Percentiles rank a stretch among this genome's conserved stretches.
Evolutionary conservation across 2,797 vertebrate genomes (phyloP).

Genomic region (Synanceia verrucosa): DNA sequence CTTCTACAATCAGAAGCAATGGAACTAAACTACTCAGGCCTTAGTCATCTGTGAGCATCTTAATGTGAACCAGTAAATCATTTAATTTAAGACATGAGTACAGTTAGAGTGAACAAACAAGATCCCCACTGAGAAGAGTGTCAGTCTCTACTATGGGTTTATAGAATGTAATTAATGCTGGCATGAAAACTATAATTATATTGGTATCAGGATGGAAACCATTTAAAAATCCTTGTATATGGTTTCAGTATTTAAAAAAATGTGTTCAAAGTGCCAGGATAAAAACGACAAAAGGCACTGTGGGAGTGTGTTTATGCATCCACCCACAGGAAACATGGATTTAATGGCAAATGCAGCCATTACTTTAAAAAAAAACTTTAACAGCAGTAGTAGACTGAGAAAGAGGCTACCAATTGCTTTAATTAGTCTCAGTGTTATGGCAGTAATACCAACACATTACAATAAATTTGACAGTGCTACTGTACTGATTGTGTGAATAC

Average conservation of each 20-base stretch:
- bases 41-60: constrained; percentile 39
- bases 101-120: constrained; percentile 37
- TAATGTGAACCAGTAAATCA: constrained; percentile 46
- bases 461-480: constrained; percentile 8
- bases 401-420: constrained; percentile 17
- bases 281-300: neutral
- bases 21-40: constrained; percentile 25
- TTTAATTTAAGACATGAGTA: constrained; percentile 36
- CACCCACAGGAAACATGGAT: neutral
- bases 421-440: constrained; percentile 10
- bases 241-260: neutral
- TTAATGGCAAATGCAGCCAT: constrained; percentile 23
- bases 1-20: constrained; percentile 34
- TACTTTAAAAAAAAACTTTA: constrained; percentile 15
- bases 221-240: neutral
- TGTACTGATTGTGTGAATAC: constrained; percentile 22
- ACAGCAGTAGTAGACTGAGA: neutral
- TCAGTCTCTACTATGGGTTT: constrained; percentile 15
- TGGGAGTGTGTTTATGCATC: neutral
- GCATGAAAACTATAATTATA: constrained; percentile 25
- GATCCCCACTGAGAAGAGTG: constrained; percentile 31
- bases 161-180: constrained; percentile 27
- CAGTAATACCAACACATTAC: constrained; percentile 27
- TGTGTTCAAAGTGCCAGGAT: neutral
- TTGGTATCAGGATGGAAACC: neutral